Conservation (phyloP, 2,113 vertebrate species). For the Perccottus glenii region DNA sequence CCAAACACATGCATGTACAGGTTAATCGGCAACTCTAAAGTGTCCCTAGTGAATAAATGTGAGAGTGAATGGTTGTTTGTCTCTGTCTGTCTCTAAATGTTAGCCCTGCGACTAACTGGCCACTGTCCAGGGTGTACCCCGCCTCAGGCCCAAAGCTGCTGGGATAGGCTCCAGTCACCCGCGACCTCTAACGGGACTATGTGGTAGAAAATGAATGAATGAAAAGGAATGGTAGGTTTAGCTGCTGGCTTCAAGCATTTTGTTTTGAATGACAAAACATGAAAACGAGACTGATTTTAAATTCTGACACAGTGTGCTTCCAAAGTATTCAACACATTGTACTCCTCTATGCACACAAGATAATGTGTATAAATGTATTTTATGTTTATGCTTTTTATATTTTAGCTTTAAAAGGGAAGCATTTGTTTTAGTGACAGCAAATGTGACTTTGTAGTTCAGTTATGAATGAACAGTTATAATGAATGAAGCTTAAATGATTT, state of each 20-base stretch:
- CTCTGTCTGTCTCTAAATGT: too few relatives aligned
- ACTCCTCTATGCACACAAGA: conserved; percentile 62
- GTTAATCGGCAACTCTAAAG: too few relatives aligned
- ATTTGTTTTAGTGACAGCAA: conserved; percentile 21
- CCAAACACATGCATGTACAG: too few relatives aligned
- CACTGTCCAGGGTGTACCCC: too few relatives aligned
- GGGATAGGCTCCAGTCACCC: too few relatives aligned
- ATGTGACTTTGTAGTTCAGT: conserved; percentile 42
- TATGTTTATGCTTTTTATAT: conserved; percentile 64
- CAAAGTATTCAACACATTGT: conserved; percentile 51
- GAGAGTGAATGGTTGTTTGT: too few relatives aligned
- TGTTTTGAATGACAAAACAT: conserved; percentile 9
- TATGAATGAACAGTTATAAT: conserved; percentile 9
- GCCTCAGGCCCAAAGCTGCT: too few relatives aligned
- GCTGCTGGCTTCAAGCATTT: too few relatives aligned
- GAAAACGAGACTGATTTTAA: conserved; percentile 33
- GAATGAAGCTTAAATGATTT: conserved; percentile 50
- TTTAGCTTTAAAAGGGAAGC: conserved; percentile 68
- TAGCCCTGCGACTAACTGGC: too few relatives aligned
- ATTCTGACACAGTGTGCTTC: conserved; percentile 27
- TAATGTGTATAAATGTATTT: conserved; percentile 62
- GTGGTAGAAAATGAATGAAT: too few relatives aligned
- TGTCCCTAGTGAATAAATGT: too few relatives aligned
- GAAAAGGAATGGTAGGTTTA: neutral
- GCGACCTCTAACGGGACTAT: too few relatives aligned